phyloP scores from a whole-genome alignment of 2,113 vertebrate species.

The Rhizomys pruinosus region DNA sequence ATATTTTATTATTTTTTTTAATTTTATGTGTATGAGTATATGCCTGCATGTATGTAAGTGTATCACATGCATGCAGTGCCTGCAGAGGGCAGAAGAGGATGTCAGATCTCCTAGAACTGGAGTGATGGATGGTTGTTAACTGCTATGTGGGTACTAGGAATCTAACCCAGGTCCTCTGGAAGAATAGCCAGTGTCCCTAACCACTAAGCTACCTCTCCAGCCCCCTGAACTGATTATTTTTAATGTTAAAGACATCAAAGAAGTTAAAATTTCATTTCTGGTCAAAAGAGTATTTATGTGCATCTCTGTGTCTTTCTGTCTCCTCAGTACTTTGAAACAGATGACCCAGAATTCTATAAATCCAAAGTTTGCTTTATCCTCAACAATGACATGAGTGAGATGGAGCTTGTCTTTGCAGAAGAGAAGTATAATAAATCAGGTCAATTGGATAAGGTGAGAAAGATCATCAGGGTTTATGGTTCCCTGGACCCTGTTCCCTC shows the following conservation, averaged over 20 bases:
- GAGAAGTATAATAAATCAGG: constrained; percentile 97
- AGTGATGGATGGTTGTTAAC: not conserved
- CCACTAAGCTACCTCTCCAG: not conserved
- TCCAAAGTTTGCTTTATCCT: constrained; percentile 99
- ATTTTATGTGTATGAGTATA: not conserved
- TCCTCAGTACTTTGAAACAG: constrained; percentile 96
- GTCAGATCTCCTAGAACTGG: not conserved
- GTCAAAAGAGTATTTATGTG: constrained; percentile 18
- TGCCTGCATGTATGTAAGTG: not conserved
- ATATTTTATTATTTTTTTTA: not conserved
- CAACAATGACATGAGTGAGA: constrained; percentile 98
- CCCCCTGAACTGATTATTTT: not conserved
- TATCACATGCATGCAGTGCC: not conserved
- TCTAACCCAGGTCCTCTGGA: not conserved
- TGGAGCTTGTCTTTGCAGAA: constrained; percentile 98
- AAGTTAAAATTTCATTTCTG: constrained; percentile 48
- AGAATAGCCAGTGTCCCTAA: not conserved
- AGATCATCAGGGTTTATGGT: not conserved
- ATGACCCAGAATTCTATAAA: constrained; percentile 99
- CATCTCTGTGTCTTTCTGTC: constrained; percentile 68
- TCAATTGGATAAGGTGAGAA: constrained; percentile 97
- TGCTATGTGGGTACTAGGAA: not conserved
- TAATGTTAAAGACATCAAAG: not conserved
- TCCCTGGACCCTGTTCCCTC: not conserved
- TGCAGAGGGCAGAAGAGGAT: not conserved